Base-by-base conservation (phyloP, 2,113 vertebrate genomes). In the Gyps fulvus region DNA sequence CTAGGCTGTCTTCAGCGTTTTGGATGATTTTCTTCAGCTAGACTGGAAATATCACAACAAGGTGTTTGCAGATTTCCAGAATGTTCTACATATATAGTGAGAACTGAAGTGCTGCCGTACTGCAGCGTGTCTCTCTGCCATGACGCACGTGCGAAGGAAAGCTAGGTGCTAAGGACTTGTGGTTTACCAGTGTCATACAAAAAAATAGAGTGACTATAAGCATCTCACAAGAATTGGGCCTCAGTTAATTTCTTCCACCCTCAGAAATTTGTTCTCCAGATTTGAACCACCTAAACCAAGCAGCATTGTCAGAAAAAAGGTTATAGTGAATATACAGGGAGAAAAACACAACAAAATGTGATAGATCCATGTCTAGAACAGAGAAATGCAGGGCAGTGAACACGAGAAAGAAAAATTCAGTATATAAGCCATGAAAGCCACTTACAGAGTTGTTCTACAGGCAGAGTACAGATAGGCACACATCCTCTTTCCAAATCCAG, bases 21-120 rank as follows among this genome's bases (percentile, higher is more conserved):
- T 0, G 71, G 20, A 4, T 10, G 18, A 16, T 62, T 61, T 49
- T 66, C 82, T 81, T 59, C 54, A n/a, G 40, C 34, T 31, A 36
- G 31, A 9, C 62, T 69, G 58, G 73, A 77, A 85, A 7, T 42
- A 8, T 0, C 58, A 8, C 63, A 25, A 4, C 26, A 9, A 20
- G 66, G 32, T 42, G 29, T 26, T 32, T 15, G n/a, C 40, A 42
- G n/a, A 11, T 27, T 92, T 81, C 71, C 55, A 63, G 88, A 73
- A 25, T 31, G 16, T 66, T 88, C 79, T 5, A 6, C 13, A 0
- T 2, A 0, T 1, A 8, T 3, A 10, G 38, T 7, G 43, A 58
- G 29, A 88, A 13, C 9, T 7, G 32, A 52, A 59, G n/a, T 14
- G 58, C 55, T 49, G 32, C 54, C 7, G 0, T 14, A 2, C 3